Conservation (phyloP, 2,888 invertebrate genomes). For the Linnaemya vulpina region DNA sequence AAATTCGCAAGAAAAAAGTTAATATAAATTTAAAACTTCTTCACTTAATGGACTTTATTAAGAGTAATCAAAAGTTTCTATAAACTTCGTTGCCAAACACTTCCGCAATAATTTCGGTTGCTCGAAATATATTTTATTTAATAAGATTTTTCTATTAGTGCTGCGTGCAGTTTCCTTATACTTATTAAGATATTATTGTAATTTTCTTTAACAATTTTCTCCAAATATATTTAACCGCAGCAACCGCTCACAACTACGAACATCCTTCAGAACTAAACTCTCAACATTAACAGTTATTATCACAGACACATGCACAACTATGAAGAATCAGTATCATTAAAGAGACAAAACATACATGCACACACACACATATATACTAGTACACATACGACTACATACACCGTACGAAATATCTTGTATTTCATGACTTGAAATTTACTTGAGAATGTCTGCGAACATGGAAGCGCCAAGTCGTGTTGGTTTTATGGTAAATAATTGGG, state of each 20-base stretch:
- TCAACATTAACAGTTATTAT: constrained; percentile 64
- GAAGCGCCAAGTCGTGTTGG: no score
- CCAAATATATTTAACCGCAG: constrained; percentile 58
- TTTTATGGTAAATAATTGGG: no score
- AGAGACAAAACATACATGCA: neutral
- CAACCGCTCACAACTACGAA: constrained; percentile 62
- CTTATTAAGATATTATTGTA: constrained; percentile 43
- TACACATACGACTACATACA: no score
- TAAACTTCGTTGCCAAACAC: constrained; percentile 28
- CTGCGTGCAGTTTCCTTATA: neutral
- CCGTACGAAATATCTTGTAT: no score
- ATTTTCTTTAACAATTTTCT: constrained; percentile 62
- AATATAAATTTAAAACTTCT: neutral
- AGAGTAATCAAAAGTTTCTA: constrained; percentile 20
- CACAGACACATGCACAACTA: constrained; percentile 60
- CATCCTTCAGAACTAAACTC: constrained; percentile 44
- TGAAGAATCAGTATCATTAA: constrained; percentile 46
- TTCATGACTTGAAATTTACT: no score
- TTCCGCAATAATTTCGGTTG: constrained; percentile 43
- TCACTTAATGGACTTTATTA: constrained; percentile 11
- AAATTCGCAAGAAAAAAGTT: neutral
- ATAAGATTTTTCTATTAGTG: neutral
- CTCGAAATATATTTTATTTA: neutral
- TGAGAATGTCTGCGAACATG: no score
- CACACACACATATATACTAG: neutral